Evolutionary conservation across 2,797 vertebrate genomes (phyloP).

Genomic region (Vipera latastei): DNA sequence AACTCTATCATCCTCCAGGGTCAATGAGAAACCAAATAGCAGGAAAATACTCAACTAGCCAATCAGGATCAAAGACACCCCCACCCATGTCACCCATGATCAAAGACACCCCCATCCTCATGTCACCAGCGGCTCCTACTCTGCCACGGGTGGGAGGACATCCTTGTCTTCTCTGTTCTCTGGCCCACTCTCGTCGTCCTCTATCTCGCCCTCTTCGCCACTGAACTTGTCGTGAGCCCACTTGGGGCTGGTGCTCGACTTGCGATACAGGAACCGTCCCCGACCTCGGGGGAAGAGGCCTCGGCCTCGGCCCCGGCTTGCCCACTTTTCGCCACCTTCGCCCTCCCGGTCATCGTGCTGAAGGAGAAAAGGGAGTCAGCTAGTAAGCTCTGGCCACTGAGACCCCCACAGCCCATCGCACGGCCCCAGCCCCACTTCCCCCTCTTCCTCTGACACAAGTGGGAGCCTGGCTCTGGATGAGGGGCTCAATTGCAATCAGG

Average conservation of each 20-base stretch:
- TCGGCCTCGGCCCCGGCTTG: constrained; percentile 78
- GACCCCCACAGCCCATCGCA: no score
- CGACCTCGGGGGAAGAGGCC: constrained; percentile 79
- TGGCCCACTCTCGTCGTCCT: constrained; percentile 77
- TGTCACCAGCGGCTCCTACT: constrained; percentile 62
- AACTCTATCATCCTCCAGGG: constrained; percentile 61
- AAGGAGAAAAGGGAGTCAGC: neutral
- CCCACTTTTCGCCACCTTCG: constrained; percentile 82
- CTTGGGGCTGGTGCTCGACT: constrained; percentile 83
- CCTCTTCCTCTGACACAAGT: neutral
- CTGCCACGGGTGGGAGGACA: constrained; percentile 68
- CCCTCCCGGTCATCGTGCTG: constrained; percentile 90
- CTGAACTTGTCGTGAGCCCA: constrained; percentile 93
- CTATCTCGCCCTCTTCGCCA: constrained; percentile 81
- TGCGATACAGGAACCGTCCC: constrained; percentile 90
- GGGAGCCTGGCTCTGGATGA: neutral
- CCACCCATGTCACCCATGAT: no score
- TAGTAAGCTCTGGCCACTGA: neutral
- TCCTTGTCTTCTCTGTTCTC: constrained; percentile 82
- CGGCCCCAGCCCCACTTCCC: neutral
- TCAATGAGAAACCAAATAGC: constrained; percentile 41
- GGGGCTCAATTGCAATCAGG: neutral
- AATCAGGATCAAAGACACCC: constrained; percentile 37
- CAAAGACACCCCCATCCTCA: neutral
- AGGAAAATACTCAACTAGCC: constrained; percentile 37